These are phyloP conservation scores for Leucoraja erinaceus DNA, from an alignment of 2,113 vertebrate genomes.

Conservation along the genomic window DNA sequence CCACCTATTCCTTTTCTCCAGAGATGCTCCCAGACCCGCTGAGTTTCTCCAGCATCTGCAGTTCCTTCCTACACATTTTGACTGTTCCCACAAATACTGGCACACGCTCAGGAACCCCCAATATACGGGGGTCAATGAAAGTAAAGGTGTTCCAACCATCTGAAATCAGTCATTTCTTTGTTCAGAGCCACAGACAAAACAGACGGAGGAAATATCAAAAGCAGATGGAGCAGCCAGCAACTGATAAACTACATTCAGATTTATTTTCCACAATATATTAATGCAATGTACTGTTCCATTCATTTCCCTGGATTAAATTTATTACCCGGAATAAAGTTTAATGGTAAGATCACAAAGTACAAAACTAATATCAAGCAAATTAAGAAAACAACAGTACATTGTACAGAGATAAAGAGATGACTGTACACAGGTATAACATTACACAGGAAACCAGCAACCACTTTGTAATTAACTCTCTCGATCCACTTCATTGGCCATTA, in stretches of 20 bases:
- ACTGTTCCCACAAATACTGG: neutral
- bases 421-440: neutral
- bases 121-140: neutral
- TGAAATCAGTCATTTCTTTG: neutral
- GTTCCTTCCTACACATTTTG: no score
- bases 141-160: neutral
- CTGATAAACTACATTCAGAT: neutral
- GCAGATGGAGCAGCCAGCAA: neutral
- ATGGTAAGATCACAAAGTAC: neutral
- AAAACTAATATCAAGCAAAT: neutral
- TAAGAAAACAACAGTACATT: slow-evolving; percentile 1
- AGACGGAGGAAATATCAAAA: neutral
- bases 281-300: neutral
- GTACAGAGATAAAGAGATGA: neutral
- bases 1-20: no score
- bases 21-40: no score
- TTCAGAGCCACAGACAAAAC: neutral
- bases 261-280: neutral
- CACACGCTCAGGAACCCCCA: neutral
- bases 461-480: no score
- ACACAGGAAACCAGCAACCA: neutral
- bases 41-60: no score
- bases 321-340: neutral
- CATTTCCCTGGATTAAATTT: neutral
- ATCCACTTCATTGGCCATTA: no score